Conservation (phyloP, 2,888 invertebrate genomes). For the Machimus atricapillus region DNA sequence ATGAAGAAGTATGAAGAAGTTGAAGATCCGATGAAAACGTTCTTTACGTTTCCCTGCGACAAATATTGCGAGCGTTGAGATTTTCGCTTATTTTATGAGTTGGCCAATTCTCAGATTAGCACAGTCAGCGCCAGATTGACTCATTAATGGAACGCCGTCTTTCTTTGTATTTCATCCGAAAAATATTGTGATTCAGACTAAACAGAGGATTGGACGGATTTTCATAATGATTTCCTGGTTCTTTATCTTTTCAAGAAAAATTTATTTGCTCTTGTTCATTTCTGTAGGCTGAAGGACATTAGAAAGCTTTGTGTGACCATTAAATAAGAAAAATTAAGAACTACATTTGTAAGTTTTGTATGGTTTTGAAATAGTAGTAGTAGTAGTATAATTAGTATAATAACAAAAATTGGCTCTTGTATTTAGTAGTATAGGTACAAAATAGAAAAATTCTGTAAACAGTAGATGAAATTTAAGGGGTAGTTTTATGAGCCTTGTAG, state of each 20-base stretch:
- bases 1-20: background rate
- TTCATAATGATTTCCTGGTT: conserved; percentile 20
- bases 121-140: background rate
- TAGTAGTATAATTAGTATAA: too few species aligned
- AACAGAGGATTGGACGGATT: background rate
- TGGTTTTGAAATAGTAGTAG: too few species aligned
- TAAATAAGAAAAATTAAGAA: background rate
- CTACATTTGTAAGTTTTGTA: too few species aligned
- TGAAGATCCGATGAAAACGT: background rate
- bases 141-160: background rate
- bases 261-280: background rate
- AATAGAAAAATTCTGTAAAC: too few species aligned
- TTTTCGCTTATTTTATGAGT: background rate
- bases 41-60: background rate
- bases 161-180: conserved; percentile 21
- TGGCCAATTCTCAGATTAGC: background rate
- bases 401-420: too few species aligned
- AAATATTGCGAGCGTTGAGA: background rate
- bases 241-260: background rate
- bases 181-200: conserved; percentile 26
- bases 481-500: too few species aligned
- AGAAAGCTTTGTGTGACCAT: background rate
- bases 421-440: too few species aligned
- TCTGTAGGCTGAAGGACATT: background rate
- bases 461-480: too few species aligned